Base-by-base conservation (phyloP, 2,113 vertebrate genomes). In the Tympanuchus pallidicinctus region DNA sequence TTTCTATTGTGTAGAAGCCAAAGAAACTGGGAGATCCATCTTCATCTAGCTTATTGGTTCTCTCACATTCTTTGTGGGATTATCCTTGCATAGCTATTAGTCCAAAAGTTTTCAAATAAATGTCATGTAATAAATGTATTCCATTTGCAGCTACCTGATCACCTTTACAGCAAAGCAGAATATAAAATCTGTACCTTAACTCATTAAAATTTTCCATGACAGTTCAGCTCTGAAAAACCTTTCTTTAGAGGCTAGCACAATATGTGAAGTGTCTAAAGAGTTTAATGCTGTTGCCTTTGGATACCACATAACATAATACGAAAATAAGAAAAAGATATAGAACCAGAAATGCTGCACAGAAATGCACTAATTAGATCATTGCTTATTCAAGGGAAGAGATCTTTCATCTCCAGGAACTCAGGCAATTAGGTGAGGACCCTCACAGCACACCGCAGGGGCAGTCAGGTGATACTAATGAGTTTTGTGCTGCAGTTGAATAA, bases 321-420 rank as follows among this genome's bases (percentile, higher is more conserved):
- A 85, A 91, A 90, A 93, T 82, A 78, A 17, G 16, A 94, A 78
- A 63, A 76, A 86, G 65, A 87, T 89, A 94, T 48, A 92, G 93
- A 93, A 88, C 60, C 60, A 80, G 85, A 97, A 95, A 95, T 36
- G 56, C 63, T 95, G 63, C 82, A 78, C 59, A 82, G 85, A 96
- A 94, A 67, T 84, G 70, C 71, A 67, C 80, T 96, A 97, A 97
- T 95, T 97, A 96, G 73, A 73, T 95, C 92, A 81, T 86, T 91
- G 40, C 48, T 89, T 83, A 88, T 96, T 97, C 95, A 97, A 73
- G 91, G 88, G 89, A 95, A 82, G 78, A 94, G 82, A 94, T 86
- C 85, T 93, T 96, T 97, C 91, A 95, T 96, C 92, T 95, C 84
- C 91, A 86, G 90, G 73, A 96, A 43, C 63, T 91, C 89, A 95